Evolutionary conservation across 2,113 vertebrate species (phyloP).

Genomic region (Crypturellus undulatus): DNA sequence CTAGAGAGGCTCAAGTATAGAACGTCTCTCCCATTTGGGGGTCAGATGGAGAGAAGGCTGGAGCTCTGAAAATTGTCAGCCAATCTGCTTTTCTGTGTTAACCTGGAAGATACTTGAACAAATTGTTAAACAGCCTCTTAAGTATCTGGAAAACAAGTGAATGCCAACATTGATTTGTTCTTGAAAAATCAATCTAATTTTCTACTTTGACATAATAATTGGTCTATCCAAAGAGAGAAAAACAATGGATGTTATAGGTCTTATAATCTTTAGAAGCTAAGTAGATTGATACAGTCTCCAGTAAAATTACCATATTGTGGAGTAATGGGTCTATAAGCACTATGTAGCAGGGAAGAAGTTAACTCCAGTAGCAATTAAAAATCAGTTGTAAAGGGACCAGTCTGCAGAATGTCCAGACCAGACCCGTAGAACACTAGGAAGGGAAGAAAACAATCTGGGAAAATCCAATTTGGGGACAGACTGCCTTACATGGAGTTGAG

Average conservation of each 20-base stretch:
- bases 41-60: not conserved
- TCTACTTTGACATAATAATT: not conserved
- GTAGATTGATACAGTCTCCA: not conserved
- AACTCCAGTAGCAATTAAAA: not conserved
- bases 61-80: not conserved
- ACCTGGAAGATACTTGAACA: not conserved
- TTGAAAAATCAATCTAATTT: slow-evolving; percentile 9
- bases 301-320: not conserved
- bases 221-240: not conserved
- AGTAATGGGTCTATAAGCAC: not conserved
- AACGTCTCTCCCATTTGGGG: not conserved
- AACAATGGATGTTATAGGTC: slow-evolving; percentile 14
- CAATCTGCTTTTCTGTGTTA: not conserved
- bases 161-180: not conserved
- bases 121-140: not conserved
- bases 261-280: not conserved
- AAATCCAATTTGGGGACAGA: not conserved
- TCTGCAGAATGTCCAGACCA: not conserved
- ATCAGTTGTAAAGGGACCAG: not conserved
- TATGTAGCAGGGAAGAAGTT: not conserved
- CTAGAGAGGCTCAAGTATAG: not conserved
- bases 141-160: slow-evolving; percentile 1
- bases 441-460: not conserved
- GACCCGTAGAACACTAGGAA: not conserved
- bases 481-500: not conserved